Evolutionary conservation across 2,888 invertebrate genomes (phyloP).

Genomic region (Diadegma fenestrale): DNA sequence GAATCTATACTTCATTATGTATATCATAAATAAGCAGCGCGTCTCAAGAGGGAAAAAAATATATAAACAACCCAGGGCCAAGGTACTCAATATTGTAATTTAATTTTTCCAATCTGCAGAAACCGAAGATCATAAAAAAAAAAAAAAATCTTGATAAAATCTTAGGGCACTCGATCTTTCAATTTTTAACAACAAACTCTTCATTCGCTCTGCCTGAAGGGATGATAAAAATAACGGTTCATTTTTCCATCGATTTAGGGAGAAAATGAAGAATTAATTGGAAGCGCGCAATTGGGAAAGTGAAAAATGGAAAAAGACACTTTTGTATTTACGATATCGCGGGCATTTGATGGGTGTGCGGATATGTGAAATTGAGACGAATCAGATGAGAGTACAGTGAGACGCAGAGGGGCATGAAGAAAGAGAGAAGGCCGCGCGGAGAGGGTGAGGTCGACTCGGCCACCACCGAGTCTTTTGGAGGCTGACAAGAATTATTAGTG

Average conservation of each 20-base stretch:
- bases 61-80: not conserved
- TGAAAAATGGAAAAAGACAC: not conserved
- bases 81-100: slow-evolving; percentile 1
- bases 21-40: not conserved
- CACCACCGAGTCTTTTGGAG: slow-evolving; percentile 82
- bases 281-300: too few species aligned
- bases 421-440: slow-evolving; percentile 22
- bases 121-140: not conserved
- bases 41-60: not conserved
- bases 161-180: not conserved
- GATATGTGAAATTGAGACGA: slow-evolving; percentile 43
- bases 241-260: not conserved
- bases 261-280: not conserved
- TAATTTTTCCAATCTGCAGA: not conserved
- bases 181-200: not conserved
- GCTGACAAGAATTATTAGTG: slow-evolving; percentile 85
- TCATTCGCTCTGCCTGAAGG: not conserved
- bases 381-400: slow-evolving; percentile 10
- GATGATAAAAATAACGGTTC: not conserved
- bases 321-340: not conserved
- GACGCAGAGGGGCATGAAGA: slow-evolving; percentile 32
- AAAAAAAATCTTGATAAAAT: not conserved
- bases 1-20: slow-evolving; percentile 27
- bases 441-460: slow-evolving; percentile 54
- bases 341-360: not conserved